A percentile compares a stretch with the other conserved stretches of the same genome.
Evolutionary conservation across 2,888 invertebrate species (phyloP).

Genomic region (Mesoligia furuncula): DNA sequence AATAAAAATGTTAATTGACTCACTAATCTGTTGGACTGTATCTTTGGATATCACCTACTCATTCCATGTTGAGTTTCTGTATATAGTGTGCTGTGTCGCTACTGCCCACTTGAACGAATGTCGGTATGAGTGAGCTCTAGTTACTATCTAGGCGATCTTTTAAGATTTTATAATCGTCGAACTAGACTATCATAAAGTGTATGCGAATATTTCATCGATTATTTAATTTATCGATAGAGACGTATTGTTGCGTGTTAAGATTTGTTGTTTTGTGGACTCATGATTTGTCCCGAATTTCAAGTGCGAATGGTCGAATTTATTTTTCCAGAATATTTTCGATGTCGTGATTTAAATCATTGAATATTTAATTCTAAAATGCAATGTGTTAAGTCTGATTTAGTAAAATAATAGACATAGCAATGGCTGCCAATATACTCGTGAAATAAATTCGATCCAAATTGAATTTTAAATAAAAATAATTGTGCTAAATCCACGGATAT

Average conservation of each 20-base stretch:
- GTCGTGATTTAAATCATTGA: conserved; percentile 23
- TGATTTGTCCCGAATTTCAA: conserved; percentile 54
- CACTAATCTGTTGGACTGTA: conserved; percentile 22
- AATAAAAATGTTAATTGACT: conserved; percentile 31
- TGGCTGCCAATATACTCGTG: conserved; percentile 64
- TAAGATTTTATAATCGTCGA: conserved; percentile 71
- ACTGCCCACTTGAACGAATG: conserved; percentile 57
- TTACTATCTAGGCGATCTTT: conserved; percentile 68
- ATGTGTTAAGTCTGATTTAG: conserved; percentile 57
- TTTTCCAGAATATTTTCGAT: conserved; percentile 46
- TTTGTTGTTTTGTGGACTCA: conserved; percentile 69
- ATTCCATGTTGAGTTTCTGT: conserved; percentile 58
- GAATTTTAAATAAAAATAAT: conserved; percentile 70
- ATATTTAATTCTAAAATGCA: conserved; percentile 51
- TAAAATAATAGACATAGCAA: conserved; percentile 44
- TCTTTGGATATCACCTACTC: conserved; percentile 8
- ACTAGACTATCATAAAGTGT: conserved; percentile 76
- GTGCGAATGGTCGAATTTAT: conserved; percentile 60
- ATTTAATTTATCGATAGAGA: conserved; percentile 72
- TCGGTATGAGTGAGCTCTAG: conserved; percentile 67
- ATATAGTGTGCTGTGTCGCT: conserved; percentile 63
- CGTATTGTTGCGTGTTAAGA: conserved; percentile 72
- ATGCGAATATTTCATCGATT: conserved; percentile 69
- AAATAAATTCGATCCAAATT: conserved; percentile 71
- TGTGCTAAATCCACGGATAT: conserved; percentile 81